Conservation (phyloP, 1,140 invertebrate genomes). For the Globodera ellingtonae region DNA sequence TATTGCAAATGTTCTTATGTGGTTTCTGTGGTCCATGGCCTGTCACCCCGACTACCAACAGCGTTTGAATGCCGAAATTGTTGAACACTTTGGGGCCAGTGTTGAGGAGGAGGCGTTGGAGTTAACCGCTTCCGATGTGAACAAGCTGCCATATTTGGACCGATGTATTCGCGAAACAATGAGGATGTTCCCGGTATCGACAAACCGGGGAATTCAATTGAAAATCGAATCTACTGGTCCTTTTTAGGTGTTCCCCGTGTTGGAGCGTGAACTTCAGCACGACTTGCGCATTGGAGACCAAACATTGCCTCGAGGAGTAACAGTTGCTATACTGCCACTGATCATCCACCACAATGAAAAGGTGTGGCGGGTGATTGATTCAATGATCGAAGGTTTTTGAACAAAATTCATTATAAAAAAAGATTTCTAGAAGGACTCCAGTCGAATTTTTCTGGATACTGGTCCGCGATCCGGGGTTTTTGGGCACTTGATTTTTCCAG, state of each 20-base stretch:
- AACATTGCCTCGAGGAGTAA: neutral
- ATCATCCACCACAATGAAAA: slow-evolving; percentile 17
- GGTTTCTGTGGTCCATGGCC: neutral
- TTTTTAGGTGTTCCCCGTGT: neutral
- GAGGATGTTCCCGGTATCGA: neutral
- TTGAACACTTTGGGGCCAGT: neutral
- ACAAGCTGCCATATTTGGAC: slow-evolving; percentile 7
- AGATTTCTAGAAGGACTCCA: no score
- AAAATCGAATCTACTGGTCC: neutral
- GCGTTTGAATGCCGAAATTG: neutral
- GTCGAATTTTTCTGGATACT: no score
- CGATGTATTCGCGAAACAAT: neutral
- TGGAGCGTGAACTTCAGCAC: slow-evolving; percentile 3
- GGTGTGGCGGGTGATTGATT: neutral
- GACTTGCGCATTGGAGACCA: slow-evolving; percentile 11
- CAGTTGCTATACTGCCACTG: slow-evolving; percentile 1
- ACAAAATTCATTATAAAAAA: no score
- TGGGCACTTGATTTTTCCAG: no score
- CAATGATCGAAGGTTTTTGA: no score
- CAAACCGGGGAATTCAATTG: no score
- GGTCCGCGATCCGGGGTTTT: no score
- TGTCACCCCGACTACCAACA: neutral
- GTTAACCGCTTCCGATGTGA: neutral
- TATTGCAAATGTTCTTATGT: neutral
- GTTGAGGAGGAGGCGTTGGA: neutral